Conservation (phyloP, 2,797 vertebrate genomes). For the Brotula barbata region DNA sequence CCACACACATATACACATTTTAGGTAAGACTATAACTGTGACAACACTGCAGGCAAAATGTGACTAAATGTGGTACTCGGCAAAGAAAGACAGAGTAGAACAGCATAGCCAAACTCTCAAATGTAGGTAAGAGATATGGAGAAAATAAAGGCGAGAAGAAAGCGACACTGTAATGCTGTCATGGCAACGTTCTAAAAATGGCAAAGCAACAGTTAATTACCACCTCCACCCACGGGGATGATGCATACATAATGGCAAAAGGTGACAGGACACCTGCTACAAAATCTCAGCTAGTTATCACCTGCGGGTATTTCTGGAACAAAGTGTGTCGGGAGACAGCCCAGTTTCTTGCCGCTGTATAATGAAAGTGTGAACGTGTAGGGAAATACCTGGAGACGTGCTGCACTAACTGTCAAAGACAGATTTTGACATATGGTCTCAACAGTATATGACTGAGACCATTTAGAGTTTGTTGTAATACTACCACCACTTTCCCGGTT, state of each 20-base stretch:
- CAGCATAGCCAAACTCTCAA: slow-evolving; percentile 2
- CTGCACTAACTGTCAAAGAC: slow-evolving; percentile 34
- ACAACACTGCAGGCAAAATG: not conserved
- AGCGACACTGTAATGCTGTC: slow-evolving; percentile 53
- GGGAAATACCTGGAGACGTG: slow-evolving; percentile 59
- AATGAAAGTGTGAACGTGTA: slow-evolving; percentile 53
- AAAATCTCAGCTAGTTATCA: slow-evolving; percentile 68
- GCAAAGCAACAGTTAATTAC: slow-evolving; percentile 75
- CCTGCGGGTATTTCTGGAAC: slow-evolving; percentile 70
- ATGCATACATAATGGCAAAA: slow-evolving; percentile 58
- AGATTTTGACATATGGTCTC: slow-evolving; percentile 26
- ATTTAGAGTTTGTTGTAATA: slow-evolving; percentile 28
- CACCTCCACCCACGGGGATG: slow-evolving; percentile 73
- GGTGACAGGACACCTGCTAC: slow-evolving; percentile 73
- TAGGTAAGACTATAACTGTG: not conserved
- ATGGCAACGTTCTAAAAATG: slow-evolving; percentile 74
- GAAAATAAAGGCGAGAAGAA: slow-evolving; percentile 54
- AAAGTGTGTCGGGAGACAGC: slow-evolving; percentile 32
- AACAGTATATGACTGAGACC: slow-evolving; percentile 31
- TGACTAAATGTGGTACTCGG: not conserved
- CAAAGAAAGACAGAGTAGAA: slow-evolving; percentile 17
- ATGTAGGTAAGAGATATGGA: slow-evolving; percentile 41
- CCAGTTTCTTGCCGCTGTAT: slow-evolving; percentile 28
- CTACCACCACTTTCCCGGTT: slow-evolving; percentile 19
- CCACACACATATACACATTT: slow-evolving; percentile 1